Conservation (phyloP, 2,113 vertebrate genomes). For the Xerus inauris region DNA sequence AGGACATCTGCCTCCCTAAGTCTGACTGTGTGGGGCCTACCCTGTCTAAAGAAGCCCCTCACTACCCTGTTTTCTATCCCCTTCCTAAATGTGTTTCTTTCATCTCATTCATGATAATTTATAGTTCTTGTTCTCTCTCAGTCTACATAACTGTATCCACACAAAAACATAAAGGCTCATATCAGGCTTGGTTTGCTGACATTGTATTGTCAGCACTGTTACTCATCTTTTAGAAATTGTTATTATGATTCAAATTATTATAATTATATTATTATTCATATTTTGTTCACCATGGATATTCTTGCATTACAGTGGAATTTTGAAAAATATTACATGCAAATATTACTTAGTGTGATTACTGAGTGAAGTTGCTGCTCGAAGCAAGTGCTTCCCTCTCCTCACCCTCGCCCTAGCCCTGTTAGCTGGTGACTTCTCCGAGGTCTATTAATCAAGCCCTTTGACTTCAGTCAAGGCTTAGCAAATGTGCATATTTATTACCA, state of each 20-base stretch:
- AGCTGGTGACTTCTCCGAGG: not conserved
- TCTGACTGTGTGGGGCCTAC: not conserved
- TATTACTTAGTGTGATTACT: not conserved
- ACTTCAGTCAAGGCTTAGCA: not conserved
- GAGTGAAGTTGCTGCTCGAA: not conserved
- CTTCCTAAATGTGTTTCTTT: not conserved
- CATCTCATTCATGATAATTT: not conserved
- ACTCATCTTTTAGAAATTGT: not conserved
- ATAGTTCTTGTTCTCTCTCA: not conserved
- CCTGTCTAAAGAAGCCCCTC: not conserved
- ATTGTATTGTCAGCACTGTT: not conserved
- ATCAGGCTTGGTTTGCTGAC: not conserved
- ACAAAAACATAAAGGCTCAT: not conserved
- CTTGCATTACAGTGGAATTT: not conserved
- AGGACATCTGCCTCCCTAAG: not conserved
- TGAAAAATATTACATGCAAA: not conserved
- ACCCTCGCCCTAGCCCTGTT: not conserved
- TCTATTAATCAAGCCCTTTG: not conserved
- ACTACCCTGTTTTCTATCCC: not conserved
- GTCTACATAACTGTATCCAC: not conserved
- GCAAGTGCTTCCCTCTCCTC: not conserved
- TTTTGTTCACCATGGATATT: not conserved
- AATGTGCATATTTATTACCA: rapidly evolving
- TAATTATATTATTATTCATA: not conserved
- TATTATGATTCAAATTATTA: not conserved